Base-by-base conservation (phyloP, 2,113 vertebrate genomes). In the Macrotus californicus region DNA sequence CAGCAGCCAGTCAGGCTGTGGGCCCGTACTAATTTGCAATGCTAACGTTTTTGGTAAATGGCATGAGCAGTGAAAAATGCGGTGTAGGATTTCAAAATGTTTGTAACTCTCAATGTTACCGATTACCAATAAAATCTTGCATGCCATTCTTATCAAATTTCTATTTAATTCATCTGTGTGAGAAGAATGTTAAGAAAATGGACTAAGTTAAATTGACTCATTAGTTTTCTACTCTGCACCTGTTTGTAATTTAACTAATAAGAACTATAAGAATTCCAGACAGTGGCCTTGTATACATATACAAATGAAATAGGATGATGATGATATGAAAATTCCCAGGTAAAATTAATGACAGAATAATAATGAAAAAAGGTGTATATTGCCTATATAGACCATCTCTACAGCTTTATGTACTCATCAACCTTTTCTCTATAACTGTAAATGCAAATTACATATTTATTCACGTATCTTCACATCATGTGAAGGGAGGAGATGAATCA, bases 11-110 rank as follows among this genome's bases (percentile, higher is more conserved):
- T 69, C 85, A 94, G 75, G 19, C 18, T 83, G 81, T 5, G 92
- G 36, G 36, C 16, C 79, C 64, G 59, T 31, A 79, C 12, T 82
- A 59, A 24, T 93, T 91, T 93, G 29, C 67, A 92, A 64, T 83
- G 31, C 36, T 83, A 75, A 73, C 77, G 80, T 4, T 79, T 79
- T 96, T 96, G 75, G 80, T 93, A 96, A 54, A 77, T 69, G 50
- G 15, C 8, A 41, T 0, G 22, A 31, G 80, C 5, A 91, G 87
- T 59, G 81, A 87, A 88, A 95, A 89, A 46, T 80, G 0, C 0
- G 13, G 89, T 61, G 19, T 24, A 59, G 36, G 92, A 39, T 39
- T 36, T 22, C 16, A 43, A 80, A 73, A 69, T 26, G 26, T 72
- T 12, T 93, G 29, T 70, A 81, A n/a, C 36, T 86, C 80, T 87